phyloP scores from a whole-genome alignment of 2,797 vertebrate species.

The Chiroxiphia lanceolata region DNA sequence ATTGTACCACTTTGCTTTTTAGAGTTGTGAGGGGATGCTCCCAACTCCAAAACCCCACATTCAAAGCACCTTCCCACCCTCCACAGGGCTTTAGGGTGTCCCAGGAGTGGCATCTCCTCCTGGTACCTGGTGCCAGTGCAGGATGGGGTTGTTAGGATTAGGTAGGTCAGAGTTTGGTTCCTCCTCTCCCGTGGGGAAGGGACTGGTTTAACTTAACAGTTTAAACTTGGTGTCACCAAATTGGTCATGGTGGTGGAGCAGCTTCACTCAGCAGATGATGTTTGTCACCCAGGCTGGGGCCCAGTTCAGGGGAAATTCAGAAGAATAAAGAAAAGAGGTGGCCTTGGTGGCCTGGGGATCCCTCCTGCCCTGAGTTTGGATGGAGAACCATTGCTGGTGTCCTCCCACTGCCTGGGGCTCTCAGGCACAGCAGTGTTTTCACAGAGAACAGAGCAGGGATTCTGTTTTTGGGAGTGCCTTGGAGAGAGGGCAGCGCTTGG shows the following conservation, averaged over 20 bases:
- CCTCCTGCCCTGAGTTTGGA: background rate
- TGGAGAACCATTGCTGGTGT: fast-evolving
- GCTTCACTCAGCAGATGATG: background rate
- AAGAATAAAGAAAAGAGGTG: background rate
- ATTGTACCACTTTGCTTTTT: background rate
- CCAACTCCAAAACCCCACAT: background rate
- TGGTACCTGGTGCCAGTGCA: background rate
- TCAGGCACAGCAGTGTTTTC: background rate
- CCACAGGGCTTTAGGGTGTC: background rate
- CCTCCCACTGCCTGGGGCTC: background rate
- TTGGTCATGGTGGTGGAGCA: background rate
- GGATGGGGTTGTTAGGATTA: background rate
- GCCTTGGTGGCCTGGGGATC: background rate
- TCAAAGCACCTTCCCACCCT: background rate
- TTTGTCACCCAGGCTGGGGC: background rate
- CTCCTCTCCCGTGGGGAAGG: background rate
- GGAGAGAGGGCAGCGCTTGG: background rate
- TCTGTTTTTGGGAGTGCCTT: background rate
- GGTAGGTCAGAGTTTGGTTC: background rate
- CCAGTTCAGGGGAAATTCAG: background rate
- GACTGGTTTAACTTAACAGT: background rate
- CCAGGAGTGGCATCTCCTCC: background rate
- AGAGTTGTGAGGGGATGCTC: background rate
- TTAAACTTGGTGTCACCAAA: background rate
- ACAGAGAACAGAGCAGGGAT: background rate